These are phyloP conservation scores for Syngnathus acus DNA, from an alignment of 2,797 vertebrate species.

Conservation along the genomic window DNA sequence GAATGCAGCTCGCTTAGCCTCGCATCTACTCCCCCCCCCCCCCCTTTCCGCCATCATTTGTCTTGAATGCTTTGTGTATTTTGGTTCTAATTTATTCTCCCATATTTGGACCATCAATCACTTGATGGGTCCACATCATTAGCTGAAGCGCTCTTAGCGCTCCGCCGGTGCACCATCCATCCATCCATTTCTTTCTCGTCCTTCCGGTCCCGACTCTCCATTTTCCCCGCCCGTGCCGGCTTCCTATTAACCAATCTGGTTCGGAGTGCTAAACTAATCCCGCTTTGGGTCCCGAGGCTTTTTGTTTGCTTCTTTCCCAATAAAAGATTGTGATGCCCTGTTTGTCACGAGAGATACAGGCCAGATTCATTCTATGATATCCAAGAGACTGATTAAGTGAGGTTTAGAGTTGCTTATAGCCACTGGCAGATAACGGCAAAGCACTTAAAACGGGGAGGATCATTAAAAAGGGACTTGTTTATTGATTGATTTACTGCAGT, in stretches of 20 bases:
- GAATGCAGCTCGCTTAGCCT: neutral
- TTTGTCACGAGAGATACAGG: too few relatives aligned
- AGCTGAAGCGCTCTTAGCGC: slow-evolving; percentile 12
- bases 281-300: slow-evolving; percentile 13
- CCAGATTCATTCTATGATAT: too few relatives aligned
- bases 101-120: neutral
- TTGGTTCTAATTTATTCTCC: neutral
- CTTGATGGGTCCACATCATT: neutral
- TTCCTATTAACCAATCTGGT: slow-evolving; percentile 42
- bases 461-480: too few relatives aligned
- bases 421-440: too few relatives aligned
- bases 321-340: neutral
- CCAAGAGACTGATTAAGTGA: too few relatives aligned
- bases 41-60: neutral
- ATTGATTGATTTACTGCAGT: too few relatives aligned
- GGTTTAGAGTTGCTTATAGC: too few relatives aligned
- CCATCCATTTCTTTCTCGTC: slow-evolving; percentile 19
- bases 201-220: slow-evolving; percentile 13
- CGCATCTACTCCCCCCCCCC: neutral
- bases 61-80: neutral
- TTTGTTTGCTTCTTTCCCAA: slow-evolving; percentile 3
- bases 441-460: too few relatives aligned
- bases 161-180: neutral
- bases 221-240: slow-evolving; percentile 16
- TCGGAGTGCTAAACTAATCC: slow-evolving; percentile 20